Percentiles rank a stretch among this genome's conserved stretches.
Evolutionary conservation across 1,140 invertebrate genomes (phyloP).

Genomic region (Mylabris phalerata): DNA sequence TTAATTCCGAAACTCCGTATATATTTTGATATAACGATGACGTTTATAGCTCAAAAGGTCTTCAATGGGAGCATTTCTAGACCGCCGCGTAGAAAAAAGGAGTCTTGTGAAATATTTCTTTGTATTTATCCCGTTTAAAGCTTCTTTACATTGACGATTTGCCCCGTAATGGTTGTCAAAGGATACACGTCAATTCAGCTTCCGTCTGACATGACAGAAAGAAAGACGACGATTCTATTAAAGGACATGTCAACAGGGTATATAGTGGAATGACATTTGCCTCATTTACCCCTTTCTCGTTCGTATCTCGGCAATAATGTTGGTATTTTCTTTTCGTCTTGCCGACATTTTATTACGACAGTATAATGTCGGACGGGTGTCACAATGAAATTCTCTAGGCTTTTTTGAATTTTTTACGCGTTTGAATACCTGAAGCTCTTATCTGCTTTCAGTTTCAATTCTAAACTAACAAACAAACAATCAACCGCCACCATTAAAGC

Average conservation of each 20-base stretch:
- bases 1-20: not conserved
- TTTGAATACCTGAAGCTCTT: slow-evolving; percentile 16
- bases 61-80: not conserved
- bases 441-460: slow-evolving; percentile 19
- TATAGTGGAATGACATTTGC: not conserved
- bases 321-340: slow-evolving; percentile 10
- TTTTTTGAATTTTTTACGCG: slow-evolving; percentile 18
- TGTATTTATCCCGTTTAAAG: too few species aligned
- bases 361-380: slow-evolving; percentile 15
- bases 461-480: too few species aligned
- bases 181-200: too few species aligned
- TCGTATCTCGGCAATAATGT: not conserved
- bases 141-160: not conserved
- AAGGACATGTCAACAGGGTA: not conserved
- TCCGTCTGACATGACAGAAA: too few species aligned
- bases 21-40: slow-evolving; percentile 9
- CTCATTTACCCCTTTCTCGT: slow-evolving; percentile 13
- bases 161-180: not conserved
- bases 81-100: not conserved
- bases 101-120: too few species aligned
- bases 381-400: slow-evolving; percentile 11
- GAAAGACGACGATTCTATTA: not conserved
- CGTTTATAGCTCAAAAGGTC: not conserved
- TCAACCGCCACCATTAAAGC: too few species aligned
- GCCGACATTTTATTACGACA: slow-evolving; percentile 14